Conservation (phyloP, 2,113 vertebrate genomes). For the Morone chrysops region DNA sequence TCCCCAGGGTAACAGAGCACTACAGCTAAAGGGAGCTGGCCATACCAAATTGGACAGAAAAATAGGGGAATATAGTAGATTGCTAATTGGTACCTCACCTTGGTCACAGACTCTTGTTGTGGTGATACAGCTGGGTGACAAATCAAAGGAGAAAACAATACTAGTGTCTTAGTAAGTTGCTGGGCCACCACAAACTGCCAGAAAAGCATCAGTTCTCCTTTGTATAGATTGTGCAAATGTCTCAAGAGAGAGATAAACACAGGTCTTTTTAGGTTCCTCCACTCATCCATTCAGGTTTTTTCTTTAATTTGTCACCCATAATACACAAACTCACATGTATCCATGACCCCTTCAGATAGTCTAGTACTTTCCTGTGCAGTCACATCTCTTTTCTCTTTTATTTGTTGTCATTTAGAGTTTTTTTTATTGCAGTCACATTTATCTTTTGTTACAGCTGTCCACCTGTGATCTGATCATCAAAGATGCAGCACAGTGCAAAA, state of each 20-base stretch:
- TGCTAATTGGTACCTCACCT: neutral
- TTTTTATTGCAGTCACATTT: too few relatives aligned
- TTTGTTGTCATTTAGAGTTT: too few relatives aligned
- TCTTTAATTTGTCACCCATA: neutral
- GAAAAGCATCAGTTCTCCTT: neutral
- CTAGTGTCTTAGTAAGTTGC: neutral
- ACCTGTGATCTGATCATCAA: neutral
- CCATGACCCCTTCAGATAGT: neutral
- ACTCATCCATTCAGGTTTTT: neutral
- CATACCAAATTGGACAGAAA: neutral
- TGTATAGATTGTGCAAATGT: neutral
- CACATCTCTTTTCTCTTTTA: too few relatives aligned
- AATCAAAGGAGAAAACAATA: neutral
- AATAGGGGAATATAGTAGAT: neutral
- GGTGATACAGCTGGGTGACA: neutral
- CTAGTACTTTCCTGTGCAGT: neutral
- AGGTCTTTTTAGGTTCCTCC: neutral
- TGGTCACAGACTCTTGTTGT: neutral
- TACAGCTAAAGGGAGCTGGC: conserved; percentile 19
- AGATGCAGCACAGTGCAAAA: neutral
- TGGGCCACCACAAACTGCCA: neutral
- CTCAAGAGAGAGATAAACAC: neutral
- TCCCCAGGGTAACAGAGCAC: conserved; percentile 11
- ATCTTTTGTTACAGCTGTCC: neutral
- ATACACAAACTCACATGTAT: neutral